These are phyloP conservation scores for Perognathus longimembris DNA, from an alignment of 2,113 vertebrate genomes.

Conservation along the genomic window DNA sequence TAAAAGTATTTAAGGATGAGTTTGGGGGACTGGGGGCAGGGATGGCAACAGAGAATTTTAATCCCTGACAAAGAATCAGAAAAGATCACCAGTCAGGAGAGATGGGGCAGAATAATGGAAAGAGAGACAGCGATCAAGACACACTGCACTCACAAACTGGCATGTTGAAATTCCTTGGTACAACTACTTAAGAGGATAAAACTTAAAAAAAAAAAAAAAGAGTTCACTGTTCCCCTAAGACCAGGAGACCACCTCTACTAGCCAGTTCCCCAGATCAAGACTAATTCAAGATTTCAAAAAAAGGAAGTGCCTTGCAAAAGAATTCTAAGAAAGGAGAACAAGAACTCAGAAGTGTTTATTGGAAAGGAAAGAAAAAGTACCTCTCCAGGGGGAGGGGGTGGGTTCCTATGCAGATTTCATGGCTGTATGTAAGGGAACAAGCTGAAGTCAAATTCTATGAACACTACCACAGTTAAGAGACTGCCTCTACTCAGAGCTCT, in stretches of 20 bases:
- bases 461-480: not conserved
- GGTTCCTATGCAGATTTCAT: not conserved
- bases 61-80: not conserved
- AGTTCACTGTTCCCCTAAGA: constrained; percentile 3
- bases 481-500: not conserved
- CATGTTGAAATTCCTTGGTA: no score
- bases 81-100: not conserved
- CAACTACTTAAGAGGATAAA: no score
- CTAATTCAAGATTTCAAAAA: constrained; percentile 51
- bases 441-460: not conserved
- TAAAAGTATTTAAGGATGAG: constrained; percentile 55
- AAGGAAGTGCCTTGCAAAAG: constrained; percentile 61
- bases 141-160: no score
- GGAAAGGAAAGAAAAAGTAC: not conserved
- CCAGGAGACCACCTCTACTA: not conserved
- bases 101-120: no score
- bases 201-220: no score
- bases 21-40: not conserved
- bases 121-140: no score
- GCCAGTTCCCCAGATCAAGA: not conserved
- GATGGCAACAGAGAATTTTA: not conserved
- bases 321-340: not conserved
- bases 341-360: not conserved
- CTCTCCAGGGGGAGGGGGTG: not conserved
- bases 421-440: not conserved